These are phyloP conservation scores for Stenoptilia bipunctidactyla DNA, from an alignment of 2,888 invertebrate genomes.

Conservation along the genomic window DNA sequence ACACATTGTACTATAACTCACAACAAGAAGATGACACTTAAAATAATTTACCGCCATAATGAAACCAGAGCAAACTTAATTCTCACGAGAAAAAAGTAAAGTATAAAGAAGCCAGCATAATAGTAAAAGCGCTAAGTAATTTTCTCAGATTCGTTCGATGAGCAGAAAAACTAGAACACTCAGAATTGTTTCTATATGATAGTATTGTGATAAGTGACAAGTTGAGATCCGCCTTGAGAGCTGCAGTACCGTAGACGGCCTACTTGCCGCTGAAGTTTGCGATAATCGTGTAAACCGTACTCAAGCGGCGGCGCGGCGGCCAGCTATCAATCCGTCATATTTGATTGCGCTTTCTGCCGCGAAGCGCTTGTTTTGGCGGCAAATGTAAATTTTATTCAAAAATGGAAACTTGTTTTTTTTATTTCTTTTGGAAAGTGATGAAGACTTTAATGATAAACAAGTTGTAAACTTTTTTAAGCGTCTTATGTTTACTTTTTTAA, in stretches of 20 bases:
- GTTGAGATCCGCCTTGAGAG: constrained; percentile 22
- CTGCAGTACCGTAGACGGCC: constrained; percentile 36
- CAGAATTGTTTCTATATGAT: constrained; percentile 38
- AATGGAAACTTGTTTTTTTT: too few relatives aligned
- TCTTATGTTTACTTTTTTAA: too few relatives aligned
- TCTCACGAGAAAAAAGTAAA: constrained; percentile 40
- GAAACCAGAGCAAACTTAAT: constrained; percentile 37
- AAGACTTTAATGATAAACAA: too few relatives aligned
- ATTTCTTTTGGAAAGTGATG: too few relatives aligned
- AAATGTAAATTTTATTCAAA: too few relatives aligned
- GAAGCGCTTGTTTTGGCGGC: too few relatives aligned
- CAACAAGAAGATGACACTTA: constrained; percentile 7
- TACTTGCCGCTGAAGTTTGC: constrained; percentile 27
- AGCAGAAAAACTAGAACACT: constrained; percentile 39
- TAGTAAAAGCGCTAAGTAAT: constrained; percentile 42
- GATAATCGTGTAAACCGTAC: background rate
- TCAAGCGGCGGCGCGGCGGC: too few relatives aligned
- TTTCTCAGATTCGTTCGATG: constrained; percentile 50
- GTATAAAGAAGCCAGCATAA: constrained; percentile 34
- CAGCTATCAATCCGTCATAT: too few relatives aligned
- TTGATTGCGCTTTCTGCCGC: too few relatives aligned
- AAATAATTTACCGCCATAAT: constrained; percentile 24
- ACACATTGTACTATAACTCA: too few relatives aligned
- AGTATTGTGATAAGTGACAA: constrained; percentile 27
- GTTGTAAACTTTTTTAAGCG: too few relatives aligned